Evolutionary conservation across 2,888 invertebrate genomes (phyloP).

Genomic region (Macroteleia sp.): DNA sequence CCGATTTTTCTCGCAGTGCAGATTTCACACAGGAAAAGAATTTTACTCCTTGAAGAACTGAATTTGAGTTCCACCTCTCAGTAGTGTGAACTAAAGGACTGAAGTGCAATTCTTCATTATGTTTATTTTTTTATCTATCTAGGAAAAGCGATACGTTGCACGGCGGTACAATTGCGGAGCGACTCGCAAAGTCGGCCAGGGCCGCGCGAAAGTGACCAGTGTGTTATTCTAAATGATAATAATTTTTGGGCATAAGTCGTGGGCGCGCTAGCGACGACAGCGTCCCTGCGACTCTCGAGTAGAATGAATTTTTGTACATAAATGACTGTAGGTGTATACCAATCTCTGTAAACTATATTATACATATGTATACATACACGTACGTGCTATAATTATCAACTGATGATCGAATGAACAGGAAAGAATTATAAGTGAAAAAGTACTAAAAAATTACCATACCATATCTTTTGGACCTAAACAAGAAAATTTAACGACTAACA

Average conservation of each 20-base stretch:
- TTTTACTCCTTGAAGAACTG: too few relatives aligned
- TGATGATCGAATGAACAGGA: constrained; percentile 35
- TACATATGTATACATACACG: constrained; percentile 67
- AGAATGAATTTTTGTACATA: constrained; percentile 76
- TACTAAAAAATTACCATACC: constrained; percentile 35
- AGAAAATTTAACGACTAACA: constrained; percentile 7
- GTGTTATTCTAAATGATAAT: constrained; percentile 73
- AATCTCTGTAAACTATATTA: constrained; percentile 73
- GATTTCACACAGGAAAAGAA: too few relatives aligned
- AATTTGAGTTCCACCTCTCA: too few relatives aligned
- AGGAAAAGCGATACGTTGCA: constrained; percentile 49
- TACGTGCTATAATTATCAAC: constrained; percentile 61
- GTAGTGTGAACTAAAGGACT: too few relatives aligned
- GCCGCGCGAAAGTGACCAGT: constrained; percentile 69
- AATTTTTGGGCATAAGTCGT: constrained; percentile 76
- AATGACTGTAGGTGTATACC: constrained; percentile 70
- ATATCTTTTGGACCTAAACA: constrained; percentile 45
- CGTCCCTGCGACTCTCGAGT: constrained; percentile 67
- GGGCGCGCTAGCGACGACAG: constrained; percentile 62
- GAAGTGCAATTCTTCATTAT: constrained; percentile 43
- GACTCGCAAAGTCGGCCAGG: constrained; percentile 60
- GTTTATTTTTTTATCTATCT: constrained; percentile 60
- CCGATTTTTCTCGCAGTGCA: too few relatives aligned
- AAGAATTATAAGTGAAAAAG: constrained; percentile 26
- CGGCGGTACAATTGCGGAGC: constrained; percentile 60